Evolutionary conservation across 1,140 invertebrate genomes (phyloP), one percentile per base, ranked within the genome.

Genomic region (Drosophila nebulosa): DNA sequence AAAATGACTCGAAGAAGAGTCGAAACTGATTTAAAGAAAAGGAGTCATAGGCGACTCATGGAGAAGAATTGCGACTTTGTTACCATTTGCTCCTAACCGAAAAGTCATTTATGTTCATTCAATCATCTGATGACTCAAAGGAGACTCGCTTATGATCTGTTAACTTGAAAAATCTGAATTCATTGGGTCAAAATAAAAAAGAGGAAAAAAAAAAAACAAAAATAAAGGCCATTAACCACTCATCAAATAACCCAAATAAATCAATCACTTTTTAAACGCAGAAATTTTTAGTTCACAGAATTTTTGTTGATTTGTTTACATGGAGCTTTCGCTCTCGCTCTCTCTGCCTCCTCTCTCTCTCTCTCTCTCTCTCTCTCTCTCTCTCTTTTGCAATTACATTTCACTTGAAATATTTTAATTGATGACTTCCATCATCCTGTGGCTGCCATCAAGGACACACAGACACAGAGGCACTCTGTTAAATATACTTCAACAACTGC

Each of bases 161-260:
- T n/a, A n/a, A n/a, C n/a, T n/a, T n/a, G n/a, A n/a, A n/a, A n/a
- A n/a, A n/a, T n/a, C n/a, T n/a, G n/a, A n/a, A n/a, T n/a, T n/a
- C n/a, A n/a, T n/a, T n/a, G n/a, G n/a, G n/a, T n/a, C 27, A 9
- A 30, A 1, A 30, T 14, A 12, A 32, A 1, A 24, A 56, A 35
- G 46, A 56, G 1, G 4, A 5, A 59, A 26, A 12, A 22, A 24
- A n/a, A 18, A 24, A 53, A 70, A 35, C 22, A 14, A 21, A 35
- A 22, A 35, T 50, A 62, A 71, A 52, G 32, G 51, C 26, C 32
- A 53, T 70, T 16, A 71, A 42, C 3, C 14, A 42, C 39, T 35
- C 65, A 58, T 60, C 4, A 68, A 60, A 60, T 69, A 32, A 26
- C 14, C 39, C 39, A 18, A 42, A 42, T 42, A 42, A 42, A 42